Base-by-base conservation (phyloP, 30 jellyfish, hydroid and myxozoan genomes). In the Catostylus mosaicus region DNA sequence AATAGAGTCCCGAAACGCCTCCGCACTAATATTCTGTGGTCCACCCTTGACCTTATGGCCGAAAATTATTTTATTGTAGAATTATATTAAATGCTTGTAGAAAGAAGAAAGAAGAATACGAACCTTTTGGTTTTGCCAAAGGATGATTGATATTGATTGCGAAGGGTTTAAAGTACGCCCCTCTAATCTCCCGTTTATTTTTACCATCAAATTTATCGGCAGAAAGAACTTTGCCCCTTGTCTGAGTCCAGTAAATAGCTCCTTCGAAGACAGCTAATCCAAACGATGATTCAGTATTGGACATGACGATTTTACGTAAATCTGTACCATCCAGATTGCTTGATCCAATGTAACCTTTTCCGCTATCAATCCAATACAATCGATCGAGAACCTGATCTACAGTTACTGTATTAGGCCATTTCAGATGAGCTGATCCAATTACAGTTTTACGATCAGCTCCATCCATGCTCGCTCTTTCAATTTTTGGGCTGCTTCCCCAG, bases 221-320 rank as follows among this genome's bases (percentile, higher is more conserved):
- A 51, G 71, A 51, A 80, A 74, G 89, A 38, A 95, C 73, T 56
- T 78, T 80, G 54, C 88, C 97, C 4, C 31, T 38, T 27, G 23
- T 31, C 47, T 89, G 89, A 29, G 97, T 95, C 97, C 97, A 88
- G 69, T 77, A 95, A 24, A 95, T 87, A 56, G 36, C 63, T 64
- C 89, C 97, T 74, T 95, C 99, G 75, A 95, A 95, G 6, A 88
- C 97, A 32, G 99, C 90, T 43, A 95, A 11, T 3, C 97, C 91
- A 54, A 67, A 83, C 12, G 99, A 97, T 4, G 76, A 30, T 23
- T 54, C 75, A 11, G 93, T 48, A 33, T 78, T 73, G 18, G 95
- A 68, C 8, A 74, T 66, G 24, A 89, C 76, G 5, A 71, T 62
- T 36, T 62, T 73, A n/a, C 88, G 63, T 24, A 88, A 9, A 59